Conservation (phyloP, 2,888 invertebrate genomes). For the Crocallis elinguaria region DNA sequence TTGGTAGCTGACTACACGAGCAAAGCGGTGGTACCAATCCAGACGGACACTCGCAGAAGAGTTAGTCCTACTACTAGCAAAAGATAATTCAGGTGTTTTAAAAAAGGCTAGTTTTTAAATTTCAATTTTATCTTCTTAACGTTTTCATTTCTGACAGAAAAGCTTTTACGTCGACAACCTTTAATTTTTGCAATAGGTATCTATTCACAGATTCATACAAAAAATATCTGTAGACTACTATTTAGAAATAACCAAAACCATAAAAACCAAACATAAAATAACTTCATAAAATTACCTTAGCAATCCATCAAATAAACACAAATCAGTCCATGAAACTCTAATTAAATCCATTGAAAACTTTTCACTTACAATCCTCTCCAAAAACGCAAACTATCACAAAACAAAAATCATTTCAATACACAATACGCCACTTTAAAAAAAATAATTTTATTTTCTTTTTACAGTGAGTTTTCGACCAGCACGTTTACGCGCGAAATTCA, state of each 20-base stretch:
- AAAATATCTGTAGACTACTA: too few species aligned
- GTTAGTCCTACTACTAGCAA: too few species aligned
- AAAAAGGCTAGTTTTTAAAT: too few species aligned
- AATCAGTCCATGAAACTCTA: conserved; percentile 7
- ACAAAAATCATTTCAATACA: conserved; percentile 8
- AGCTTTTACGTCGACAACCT: too few species aligned
- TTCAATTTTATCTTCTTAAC: too few species aligned
- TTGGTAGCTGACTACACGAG: too few species aligned
- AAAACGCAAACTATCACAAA: conserved; percentile 15
- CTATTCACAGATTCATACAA: too few species aligned
- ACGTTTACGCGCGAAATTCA: conserved; percentile 22
- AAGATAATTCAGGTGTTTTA: too few species aligned
- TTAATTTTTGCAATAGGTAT: too few species aligned
- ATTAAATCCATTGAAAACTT: conserved; percentile 19
- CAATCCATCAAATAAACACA: conserved; percentile 12
- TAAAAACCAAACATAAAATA: not conserved
- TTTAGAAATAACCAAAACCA: not conserved
- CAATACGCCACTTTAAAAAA: conserved; percentile 20
- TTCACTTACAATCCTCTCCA: conserved; percentile 3
- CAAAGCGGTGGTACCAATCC: too few species aligned
- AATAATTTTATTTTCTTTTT: conserved; percentile 14
- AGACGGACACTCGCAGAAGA: too few species aligned
- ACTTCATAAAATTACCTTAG: conserved; percentile 6
- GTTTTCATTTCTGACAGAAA: too few species aligned
- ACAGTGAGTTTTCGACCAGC: conserved; percentile 14